phyloP scores from a whole-genome alignment of 2,113 vertebrate genomes.

The Eupsittula cactorum region DNA sequence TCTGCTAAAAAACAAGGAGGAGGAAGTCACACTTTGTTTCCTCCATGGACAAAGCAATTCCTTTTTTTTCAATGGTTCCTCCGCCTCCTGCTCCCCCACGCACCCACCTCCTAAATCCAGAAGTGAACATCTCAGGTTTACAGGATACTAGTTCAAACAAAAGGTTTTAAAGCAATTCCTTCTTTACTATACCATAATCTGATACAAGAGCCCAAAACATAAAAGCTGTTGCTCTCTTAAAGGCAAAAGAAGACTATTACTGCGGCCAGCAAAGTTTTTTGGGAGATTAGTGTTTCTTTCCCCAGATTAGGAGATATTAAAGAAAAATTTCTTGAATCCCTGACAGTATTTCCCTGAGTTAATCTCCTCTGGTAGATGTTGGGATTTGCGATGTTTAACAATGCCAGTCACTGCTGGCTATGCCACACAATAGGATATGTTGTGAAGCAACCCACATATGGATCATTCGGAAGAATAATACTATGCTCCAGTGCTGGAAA shows the following conservation, averaged over 20 bases:
- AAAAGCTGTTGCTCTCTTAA: not conserved
- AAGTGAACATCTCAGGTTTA: conserved; percentile 2
- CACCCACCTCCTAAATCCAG: not conserved
- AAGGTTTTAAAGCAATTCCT: conserved; percentile 43
- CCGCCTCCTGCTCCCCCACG: not conserved
- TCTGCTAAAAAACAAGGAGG: not conserved
- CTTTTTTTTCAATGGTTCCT: not conserved
- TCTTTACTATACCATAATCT: conserved; percentile 34
- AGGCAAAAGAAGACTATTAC: not conserved
- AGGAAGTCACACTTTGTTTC: not conserved
- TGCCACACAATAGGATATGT: not conserved
- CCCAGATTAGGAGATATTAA: not conserved
- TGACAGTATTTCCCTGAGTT: conserved; percentile 3
- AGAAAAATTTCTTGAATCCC: not conserved
- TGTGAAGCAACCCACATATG: not conserved
- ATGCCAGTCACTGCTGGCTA: not conserved
- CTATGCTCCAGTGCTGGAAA: not conserved
- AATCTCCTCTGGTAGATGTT: not conserved
- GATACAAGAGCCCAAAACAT: not conserved
- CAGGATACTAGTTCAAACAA: conserved; percentile 52
- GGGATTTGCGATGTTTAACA: not conserved
- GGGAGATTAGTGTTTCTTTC: not conserved
- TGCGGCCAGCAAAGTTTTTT: not conserved
- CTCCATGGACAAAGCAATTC: not conserved
- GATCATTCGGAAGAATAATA: not conserved